A percentile compares a stretch with the other conserved stretches of the same genome.
Evolutionary conservation across 2,888 invertebrate species (phyloP).

Genomic region (Congeria kusceri): DNA sequence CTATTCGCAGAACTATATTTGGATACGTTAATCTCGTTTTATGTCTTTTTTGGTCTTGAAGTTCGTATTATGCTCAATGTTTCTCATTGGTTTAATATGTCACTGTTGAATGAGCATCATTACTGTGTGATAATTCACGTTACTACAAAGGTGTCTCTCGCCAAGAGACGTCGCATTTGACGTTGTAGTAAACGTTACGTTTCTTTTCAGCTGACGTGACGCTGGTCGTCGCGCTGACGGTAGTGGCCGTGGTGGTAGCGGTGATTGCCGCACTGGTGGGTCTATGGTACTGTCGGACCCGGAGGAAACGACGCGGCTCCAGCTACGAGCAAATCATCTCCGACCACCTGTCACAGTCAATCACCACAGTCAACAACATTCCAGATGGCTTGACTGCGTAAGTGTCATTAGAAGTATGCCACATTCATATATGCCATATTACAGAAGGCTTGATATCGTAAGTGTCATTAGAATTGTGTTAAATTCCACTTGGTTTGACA

Average conservation of each 20-base stretch:
- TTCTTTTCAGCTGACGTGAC: constrained; percentile 68
- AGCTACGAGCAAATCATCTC: constrained; percentile 72
- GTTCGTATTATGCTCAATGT: too few species aligned
- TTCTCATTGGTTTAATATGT: too few species aligned
- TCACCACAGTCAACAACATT: constrained; percentile 42
- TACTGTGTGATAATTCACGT: too few species aligned
- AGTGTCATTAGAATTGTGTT: too few species aligned
- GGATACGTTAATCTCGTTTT: constrained; percentile 2
- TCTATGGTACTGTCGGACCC: constrained; percentile 64
- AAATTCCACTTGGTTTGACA: too few species aligned
- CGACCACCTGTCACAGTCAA: constrained; percentile 54
- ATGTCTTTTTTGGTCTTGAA: too few species aligned
- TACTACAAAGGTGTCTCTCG: too few species aligned
- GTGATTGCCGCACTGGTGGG: constrained; percentile 60
- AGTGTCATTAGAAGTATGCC: background rate
- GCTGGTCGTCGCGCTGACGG: constrained; percentile 65
- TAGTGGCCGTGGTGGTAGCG: constrained; percentile 47
- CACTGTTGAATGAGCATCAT: too few species aligned
- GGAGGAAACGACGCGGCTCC: constrained; percentile 56
- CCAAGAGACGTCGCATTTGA: too few species aligned
- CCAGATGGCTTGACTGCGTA: constrained; percentile 53
- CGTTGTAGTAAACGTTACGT: background rate
- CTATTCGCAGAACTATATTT: too few species aligned
- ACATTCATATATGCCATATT: background rate
- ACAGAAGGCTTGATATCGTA: too few species aligned